phyloP scores from a whole-genome alignment of 2,888 invertebrate genomes.

The Megaustenia siamemsis region DNA sequence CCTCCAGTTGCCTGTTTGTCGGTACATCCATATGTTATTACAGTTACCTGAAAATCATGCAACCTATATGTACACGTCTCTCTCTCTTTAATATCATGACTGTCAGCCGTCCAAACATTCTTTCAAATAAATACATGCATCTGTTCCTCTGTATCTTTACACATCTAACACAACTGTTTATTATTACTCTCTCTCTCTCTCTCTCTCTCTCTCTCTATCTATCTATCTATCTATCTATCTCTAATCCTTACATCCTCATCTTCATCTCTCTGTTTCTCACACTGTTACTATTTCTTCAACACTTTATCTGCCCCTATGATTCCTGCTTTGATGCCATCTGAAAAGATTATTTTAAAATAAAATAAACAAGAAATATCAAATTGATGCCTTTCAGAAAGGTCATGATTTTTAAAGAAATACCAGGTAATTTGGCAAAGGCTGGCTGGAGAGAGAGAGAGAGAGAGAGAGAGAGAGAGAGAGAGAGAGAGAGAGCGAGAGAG shows the following conservation, averaged over 20 bases:
- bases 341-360: no score
- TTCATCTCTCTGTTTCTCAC: not conserved
- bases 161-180: not conserved
- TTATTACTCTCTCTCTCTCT: constrained; percentile 2
- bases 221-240: not conserved
- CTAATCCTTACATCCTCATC: not conserved
- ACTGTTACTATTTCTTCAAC: not conserved
- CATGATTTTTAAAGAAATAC: not conserved
- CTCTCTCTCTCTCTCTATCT: not conserved
- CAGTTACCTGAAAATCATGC: no score
- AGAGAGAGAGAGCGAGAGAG: no score
- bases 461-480: constrained; percentile 10
- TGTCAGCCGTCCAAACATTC: no score
- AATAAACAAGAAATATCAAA: no score
- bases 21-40: not conserved
- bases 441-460: not conserved
- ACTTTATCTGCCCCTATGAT: not conserved
- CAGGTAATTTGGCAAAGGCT: not conserved
- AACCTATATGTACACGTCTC: no score
- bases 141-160: no score
- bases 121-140: no score
- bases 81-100: no score
- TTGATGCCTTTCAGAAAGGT: not conserved
- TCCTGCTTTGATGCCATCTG: no score
- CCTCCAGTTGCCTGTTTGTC: no score